Conservation (phyloP, 2,888 invertebrate species). For the Macrophya alboannulata region DNA sequence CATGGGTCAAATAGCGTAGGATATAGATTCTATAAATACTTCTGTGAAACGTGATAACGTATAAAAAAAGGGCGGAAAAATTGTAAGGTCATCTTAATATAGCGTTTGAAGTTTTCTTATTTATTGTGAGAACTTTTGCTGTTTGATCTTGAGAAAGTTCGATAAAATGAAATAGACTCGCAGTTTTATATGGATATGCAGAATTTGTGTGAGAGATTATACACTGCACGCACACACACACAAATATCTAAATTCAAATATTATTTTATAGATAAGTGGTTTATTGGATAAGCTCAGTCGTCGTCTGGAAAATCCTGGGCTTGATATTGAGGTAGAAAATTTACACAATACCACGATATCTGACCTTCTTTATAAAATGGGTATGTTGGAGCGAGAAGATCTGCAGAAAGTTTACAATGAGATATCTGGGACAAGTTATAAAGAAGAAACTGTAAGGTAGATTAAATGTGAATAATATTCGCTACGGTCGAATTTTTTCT, state of each 20-base stretch:
- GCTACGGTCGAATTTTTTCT: neutral
- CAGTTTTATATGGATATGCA: neutral
- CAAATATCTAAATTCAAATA: neutral
- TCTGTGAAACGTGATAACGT: neutral
- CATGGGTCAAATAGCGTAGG: conserved; percentile 22
- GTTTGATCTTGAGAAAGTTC: neutral
- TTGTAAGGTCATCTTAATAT: conserved; percentile 46
- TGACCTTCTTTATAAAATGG: conserved; percentile 78
- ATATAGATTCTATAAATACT: conserved; percentile 38
- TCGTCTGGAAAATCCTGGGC: conserved; percentile 75
- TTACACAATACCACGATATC: conserved; percentile 80
- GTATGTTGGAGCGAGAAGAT: conserved; percentile 76
- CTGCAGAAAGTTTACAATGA: conserved; percentile 76
- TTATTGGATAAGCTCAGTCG: conserved; percentile 76
- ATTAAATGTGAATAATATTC: conserved; percentile 21
- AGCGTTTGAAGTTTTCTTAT: neutral
- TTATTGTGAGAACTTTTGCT: neutral
- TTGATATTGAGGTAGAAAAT: conserved; percentile 75
- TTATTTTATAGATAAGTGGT: conserved; percentile 69
- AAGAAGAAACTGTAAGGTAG: conserved; percentile 86
- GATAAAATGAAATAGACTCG: neutral
- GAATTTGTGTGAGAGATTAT: neutral
- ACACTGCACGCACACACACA: neutral
- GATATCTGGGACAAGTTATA: conserved; percentile 86
- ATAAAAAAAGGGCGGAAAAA: neutral